Percentiles rank a stretch among this genome's conserved stretches.
Conservation (phyloP, 2,888 invertebrate genomes). For the Neria commutata region DNA sequence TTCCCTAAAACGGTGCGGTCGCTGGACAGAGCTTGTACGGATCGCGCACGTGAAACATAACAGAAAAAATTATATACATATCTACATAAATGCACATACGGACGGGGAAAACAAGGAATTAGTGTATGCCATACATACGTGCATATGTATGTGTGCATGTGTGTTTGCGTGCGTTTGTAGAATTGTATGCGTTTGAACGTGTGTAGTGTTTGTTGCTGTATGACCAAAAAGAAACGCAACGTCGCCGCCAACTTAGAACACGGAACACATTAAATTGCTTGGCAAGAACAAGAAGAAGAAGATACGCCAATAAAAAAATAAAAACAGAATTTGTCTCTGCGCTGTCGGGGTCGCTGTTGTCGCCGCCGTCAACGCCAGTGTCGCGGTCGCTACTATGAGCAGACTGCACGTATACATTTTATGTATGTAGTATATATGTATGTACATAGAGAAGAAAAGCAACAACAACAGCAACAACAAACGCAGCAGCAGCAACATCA, state of each 20-base stretch:
- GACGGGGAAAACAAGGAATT: not conserved
- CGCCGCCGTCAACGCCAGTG: no score
- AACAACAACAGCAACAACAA: slow-evolving; percentile 7
- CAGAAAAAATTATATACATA: slow-evolving; percentile 5
- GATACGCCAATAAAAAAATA: no score
- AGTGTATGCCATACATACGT: not conserved
- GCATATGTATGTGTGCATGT: not conserved
- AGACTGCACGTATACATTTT: not conserved
- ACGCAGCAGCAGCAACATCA: not conserved
- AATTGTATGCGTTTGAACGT: no score
- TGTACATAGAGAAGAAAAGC: not conserved
- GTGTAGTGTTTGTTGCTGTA: no score
- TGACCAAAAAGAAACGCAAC: not conserved
- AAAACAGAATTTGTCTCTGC: slow-evolving; percentile 3
- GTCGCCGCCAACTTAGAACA: not conserved
- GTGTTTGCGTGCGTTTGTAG: not conserved
- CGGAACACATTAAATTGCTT: not conserved
- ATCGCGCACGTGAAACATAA: slow-evolving; percentile 23
- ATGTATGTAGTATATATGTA: not conserved
- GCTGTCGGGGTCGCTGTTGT: not conserved
- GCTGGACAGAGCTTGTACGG: slow-evolving; percentile 29
- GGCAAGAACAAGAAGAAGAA: no score
- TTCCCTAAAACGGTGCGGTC: slow-evolving; percentile 60
- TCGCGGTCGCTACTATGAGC: no score
- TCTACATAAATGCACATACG: slow-evolving; percentile 13